Percentiles rank a stretch among this genome's conserved stretches.
These are phyloP conservation scores for Eupsilia transversa DNA, from an alignment of 2,888 invertebrate genomes.

Conservation along the genomic window DNA sequence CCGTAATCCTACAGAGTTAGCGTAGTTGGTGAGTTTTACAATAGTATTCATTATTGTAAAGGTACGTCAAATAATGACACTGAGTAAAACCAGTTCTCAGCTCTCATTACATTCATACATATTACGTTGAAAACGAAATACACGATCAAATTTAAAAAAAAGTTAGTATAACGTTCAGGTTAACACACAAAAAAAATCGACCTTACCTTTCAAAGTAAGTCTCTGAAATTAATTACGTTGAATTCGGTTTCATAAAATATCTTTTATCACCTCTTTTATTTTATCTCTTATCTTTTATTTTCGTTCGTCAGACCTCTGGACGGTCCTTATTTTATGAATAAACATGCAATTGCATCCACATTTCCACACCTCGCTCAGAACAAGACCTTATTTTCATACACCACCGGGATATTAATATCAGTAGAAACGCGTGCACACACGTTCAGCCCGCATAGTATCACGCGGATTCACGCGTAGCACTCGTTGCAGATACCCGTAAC, in stretches of 20 bases:
- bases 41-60: background rate
- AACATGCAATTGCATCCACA: too few relatives aligned
- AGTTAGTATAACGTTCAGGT: too few relatives aligned
- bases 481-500: background rate
- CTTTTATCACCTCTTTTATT: too few relatives aligned
- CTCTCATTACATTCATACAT: too few relatives aligned
- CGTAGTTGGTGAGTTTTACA: background rate
- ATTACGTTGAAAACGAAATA: too few relatives aligned
- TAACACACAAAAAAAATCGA: too few relatives aligned
- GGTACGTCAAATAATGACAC: background rate
- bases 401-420: background rate
- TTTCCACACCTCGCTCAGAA: background rate
- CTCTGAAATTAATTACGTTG: background rate
- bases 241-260: background rate
- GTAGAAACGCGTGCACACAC: background rate
- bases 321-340: background rate
- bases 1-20: background rate
- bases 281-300: too few relatives aligned
- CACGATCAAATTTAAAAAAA: too few relatives aligned
- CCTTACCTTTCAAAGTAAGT: background rate
- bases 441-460: background rate
- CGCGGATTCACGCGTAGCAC: constrained; percentile 15
- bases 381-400: background rate
- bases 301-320: background rate
- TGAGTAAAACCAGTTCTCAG: too few relatives aligned